Base-by-base conservation (phyloP, 2,888 invertebrate genomes). In the Agrotis exclamationis region DNA sequence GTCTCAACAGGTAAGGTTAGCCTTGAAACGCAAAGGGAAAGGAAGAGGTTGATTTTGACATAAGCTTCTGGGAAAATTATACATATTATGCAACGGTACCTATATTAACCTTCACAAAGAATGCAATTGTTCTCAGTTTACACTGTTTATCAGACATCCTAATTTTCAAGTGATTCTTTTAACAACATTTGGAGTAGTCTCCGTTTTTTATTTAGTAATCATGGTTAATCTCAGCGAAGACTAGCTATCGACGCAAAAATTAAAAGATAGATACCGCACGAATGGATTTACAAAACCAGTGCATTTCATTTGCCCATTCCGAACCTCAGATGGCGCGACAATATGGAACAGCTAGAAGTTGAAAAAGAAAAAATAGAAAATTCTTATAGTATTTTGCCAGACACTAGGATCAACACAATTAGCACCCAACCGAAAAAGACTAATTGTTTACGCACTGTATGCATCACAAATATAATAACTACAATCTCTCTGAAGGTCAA, bases 401-500 rank as follows among this genome's bases (percentile, higher is more conserved):
- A 18, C 18, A 54, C 28, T 18, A 3, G 13, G 13, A n/a, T 13
- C 3, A n/a, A 24, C 2, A 53, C 22, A 24, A 16, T 53, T 6
- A n/a, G 5, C n/a, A n/a, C 2, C 1, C 1, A 56, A 56, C 13
- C 33, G 24, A 33, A 54, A n/a, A 28, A 9, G 18, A 24, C 7
- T 22, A 24, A 54, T 11, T 22, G 9, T 50, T 5, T 3, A 14
- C 28, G 7, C 33, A 20, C 13, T 22, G 51, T 33, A 45, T n/a
- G 51, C 48, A 18, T 24, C 18, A 11, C 59, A 45, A 3, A 14
- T 16, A 24, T 18, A 28, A 58, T 33, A 47, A 14, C 48, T 14
- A 51, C 57, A 44, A 13, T 39, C 2, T 39, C 33, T 44, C 28
- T 60, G 63, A 79, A 82, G 82, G 78, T 79, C 79, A 79, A 57